Evolutionary conservation across 2,888 invertebrate species (phyloP).

Genomic region (Pristionchus mayeri): DNA sequence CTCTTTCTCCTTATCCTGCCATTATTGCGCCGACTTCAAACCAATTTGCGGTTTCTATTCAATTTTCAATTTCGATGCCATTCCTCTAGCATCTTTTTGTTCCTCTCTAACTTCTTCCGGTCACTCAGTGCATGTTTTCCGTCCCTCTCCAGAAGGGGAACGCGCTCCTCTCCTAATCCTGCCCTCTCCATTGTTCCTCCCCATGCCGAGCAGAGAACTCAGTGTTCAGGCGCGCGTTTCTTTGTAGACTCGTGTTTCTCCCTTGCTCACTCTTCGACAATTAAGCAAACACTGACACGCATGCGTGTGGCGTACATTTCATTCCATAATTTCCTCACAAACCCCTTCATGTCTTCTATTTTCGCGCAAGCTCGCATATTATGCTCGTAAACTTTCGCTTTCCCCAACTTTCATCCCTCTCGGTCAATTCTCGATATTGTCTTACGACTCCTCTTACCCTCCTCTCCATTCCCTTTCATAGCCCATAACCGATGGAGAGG

Average conservation of each 20-base stretch:
- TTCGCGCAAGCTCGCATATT: not conserved
- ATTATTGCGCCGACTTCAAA: no score
- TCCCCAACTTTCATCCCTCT: not conserved
- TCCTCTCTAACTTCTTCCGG: not conserved
- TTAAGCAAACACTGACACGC: no score
- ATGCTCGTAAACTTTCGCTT: conserved; percentile 27
- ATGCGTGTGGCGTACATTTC: no score
- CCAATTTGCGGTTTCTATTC: no score
- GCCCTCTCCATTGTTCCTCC: not conserved
- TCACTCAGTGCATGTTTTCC: no score
- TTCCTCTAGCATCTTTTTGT: not conserved
- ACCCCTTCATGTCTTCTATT: not conserved
- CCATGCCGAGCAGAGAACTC: not conserved
- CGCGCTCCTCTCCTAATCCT: not conserved
- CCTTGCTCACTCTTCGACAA: no score
- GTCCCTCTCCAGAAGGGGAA: no score
- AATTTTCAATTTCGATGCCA: no score
- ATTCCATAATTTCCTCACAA: no score
- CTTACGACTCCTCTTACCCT: conserved; percentile 34
- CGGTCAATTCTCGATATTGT: conserved; percentile 31
- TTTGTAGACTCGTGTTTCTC: no score
- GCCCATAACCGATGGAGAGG: conserved; percentile 7
- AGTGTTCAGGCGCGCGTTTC: no score
- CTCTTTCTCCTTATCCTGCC: not conserved
- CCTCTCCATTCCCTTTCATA: conserved; percentile 38